Base-by-base conservation (phyloP, 2,888 invertebrate species). In the Diarsia brunnea region DNA sequence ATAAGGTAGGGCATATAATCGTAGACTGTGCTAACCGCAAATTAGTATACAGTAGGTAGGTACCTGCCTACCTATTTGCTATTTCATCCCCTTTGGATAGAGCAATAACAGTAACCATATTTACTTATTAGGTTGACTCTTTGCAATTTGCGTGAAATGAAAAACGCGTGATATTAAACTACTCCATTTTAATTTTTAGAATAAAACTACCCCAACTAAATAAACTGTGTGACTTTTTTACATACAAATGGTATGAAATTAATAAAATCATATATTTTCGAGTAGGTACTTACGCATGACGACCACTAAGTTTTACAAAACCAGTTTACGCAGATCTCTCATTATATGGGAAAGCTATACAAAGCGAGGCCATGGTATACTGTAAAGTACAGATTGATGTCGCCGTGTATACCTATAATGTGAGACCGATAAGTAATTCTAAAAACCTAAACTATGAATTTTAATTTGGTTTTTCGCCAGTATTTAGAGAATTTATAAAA, bases 51-150 rank as follows among this genome's bases (percentile, higher is more conserved):
- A 38, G 27, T 27, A 27, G 19, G 10, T 55, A 27, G 19, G 10
- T 55, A 27, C 8, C 53, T 53, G 12, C 16, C 27, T 60, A 19
- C 16, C 24, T 69, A 51, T 63, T 73, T 21, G n/a, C n/a, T n/a
- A 49, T 53, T 55, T 81, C 47, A 74, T 27, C 27, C 73, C 38
- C 7, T 47, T 21, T 4, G 38, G 10, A 63, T 19, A 49, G 16
- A 63, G 47, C 53, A 27, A 55, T 55, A 72, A n/a, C 53, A 38
- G 53, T 74, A 53, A 63, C 47, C 43, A 49, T 55, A 63, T 55
- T 64, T 75, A 75, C 49, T 27, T 55, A 74, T 11, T 51, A 47
- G 7, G 21, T 51, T 45, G 27, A 38, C 38, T 38, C n/a, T 60
- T 24, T n/a, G 47, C 47, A 43, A 80, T 43, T 53, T 60, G 24